Evolutionary conservation across 2,888 invertebrate genomes (phyloP).

Genomic region (Tineola bisselliella): DNA sequence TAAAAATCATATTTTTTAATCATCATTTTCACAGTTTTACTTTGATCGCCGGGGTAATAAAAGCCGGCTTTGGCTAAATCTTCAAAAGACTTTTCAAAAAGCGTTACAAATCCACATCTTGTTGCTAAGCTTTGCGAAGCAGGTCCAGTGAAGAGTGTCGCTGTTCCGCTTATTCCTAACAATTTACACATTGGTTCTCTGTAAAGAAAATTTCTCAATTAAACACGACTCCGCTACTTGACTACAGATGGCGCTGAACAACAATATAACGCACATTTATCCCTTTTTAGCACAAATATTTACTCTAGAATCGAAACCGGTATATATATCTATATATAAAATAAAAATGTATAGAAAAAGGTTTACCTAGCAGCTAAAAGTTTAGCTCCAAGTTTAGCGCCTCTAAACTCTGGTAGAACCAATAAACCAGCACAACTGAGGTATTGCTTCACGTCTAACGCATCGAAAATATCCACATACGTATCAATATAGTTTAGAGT

Average conservation of each 20-base stretch:
- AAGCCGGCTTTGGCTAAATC: constrained; percentile 1
- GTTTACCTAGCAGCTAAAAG: constrained; percentile 17
- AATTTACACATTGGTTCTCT: constrained; percentile 17
- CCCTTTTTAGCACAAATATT: too few relatives aligned
- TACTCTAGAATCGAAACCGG: too few relatives aligned
- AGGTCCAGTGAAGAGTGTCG: constrained; percentile 16
- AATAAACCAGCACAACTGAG: constrained; percentile 16
- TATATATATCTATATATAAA: too few relatives aligned
- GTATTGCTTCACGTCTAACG: constrained; percentile 14
- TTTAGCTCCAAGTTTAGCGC: constrained; percentile 15
- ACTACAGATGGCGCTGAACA: too few relatives aligned
- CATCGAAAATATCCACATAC: constrained; percentile 10
- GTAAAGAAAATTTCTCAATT: too few relatives aligned
- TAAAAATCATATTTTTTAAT: too few relatives aligned
- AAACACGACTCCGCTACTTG: too few relatives aligned
- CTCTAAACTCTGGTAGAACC: constrained; percentile 16
- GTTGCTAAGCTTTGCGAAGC: constrained; percentile 17
- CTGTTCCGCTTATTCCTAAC: constrained; percentile 15
- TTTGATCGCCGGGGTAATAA: neutral
- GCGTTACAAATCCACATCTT: neutral
- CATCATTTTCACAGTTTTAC: too few relatives aligned
- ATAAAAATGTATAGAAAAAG: too few relatives aligned
- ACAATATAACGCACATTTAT: too few relatives aligned
- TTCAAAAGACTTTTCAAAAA: neutral
- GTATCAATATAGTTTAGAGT: neutral